Base-by-base conservation (phyloP, 2,888 invertebrate genomes). In the Creontiades dilutus region DNA sequence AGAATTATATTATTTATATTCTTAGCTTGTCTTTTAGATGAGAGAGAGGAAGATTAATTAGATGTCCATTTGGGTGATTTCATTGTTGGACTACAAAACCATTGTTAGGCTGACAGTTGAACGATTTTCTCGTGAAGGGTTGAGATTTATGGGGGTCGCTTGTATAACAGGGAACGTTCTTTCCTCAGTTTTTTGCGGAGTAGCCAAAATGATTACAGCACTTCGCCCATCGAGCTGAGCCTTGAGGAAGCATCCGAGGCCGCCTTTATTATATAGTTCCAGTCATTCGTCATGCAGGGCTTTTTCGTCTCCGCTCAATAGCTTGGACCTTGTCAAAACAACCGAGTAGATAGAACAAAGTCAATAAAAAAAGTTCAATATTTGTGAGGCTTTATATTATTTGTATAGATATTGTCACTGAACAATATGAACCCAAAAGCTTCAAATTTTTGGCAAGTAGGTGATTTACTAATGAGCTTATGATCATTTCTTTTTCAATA, bases 161-260 rank as follows among this genome's bases (percentile, higher is more conserved):
- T 37, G 37, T 37, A 37, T 37, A 37, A 37, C 52, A 52, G 52
- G 52, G 13, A 52, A 11, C 11, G 52, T 37, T 37, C 37, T 37
- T 37, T 52, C 11, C 52, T 14, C 16, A n/a, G 16, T 14, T 57
- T 57, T 57, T 57, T 57, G 14, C n/a, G n/a, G n/a, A 16, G 57
- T 57, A 16, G 57, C 57, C 57, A n/a, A 57, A 57, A 57, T n/a
- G n/a, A 57, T 57, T 52, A n/a, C 57, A 57, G 57, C 57, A 57
- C 57, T 57, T 57, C 57, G n/a, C 57, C 16, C 57, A 16, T 57
- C n/a, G 57, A n/a, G 19, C 52, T 11, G n/a, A n/a, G 57, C 57
- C 57, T 57, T 57, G 57, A 16, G 57, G 19, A n/a, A 57, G 57
- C 57, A n/a, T 57, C n/a, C 57, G 52, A 52, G 52, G 57, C 57